Evolutionary conservation across 1,140 invertebrate genomes (phyloP).

Genomic region (Coptotermes formosanus): DNA sequence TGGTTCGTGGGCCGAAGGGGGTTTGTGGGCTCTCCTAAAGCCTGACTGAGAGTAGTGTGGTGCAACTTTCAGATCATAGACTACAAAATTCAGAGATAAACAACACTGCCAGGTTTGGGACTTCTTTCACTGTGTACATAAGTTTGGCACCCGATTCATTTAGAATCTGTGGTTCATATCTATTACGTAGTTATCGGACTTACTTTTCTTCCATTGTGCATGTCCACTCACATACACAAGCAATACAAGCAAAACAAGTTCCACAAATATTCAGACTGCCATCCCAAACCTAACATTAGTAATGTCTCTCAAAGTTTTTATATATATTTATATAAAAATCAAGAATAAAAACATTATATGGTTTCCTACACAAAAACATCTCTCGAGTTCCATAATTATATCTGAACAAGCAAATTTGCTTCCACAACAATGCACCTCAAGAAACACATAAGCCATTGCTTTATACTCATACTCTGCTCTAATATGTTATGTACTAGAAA

Average conservation of each 20-base stretch:
- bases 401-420: constrained; percentile 26
- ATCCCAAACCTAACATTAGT: constrained; percentile 26
- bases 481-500: constrained; percentile 33
- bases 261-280: not conserved
- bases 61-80: constrained; percentile 21
- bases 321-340: constrained; percentile 26
- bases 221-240: not conserved
- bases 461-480: constrained; percentile 29
- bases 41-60: constrained; percentile 6
- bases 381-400: constrained; percentile 23
- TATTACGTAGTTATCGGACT: not conserved
- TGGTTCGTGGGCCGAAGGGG: not conserved
- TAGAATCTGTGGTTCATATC: constrained; percentile 23
- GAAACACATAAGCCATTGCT: constrained; percentile 36
- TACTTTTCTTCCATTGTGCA: not conserved
- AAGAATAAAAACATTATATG: constrained; percentile 27
- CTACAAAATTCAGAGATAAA: constrained; percentile 18
- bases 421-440: constrained; percentile 36
- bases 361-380: constrained; percentile 6
- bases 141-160: constrained; percentile 22
- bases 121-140: not conserved
- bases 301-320: not conserved
- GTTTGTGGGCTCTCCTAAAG: not conserved
- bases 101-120: constrained; percentile 27
- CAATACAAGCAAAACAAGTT: constrained; percentile 5